Evolutionary conservation across 2,797 vertebrate genomes (phyloP), one percentile per base, ranked within the genome.

Genomic region (Spinibarbus caldwelli): DNA sequence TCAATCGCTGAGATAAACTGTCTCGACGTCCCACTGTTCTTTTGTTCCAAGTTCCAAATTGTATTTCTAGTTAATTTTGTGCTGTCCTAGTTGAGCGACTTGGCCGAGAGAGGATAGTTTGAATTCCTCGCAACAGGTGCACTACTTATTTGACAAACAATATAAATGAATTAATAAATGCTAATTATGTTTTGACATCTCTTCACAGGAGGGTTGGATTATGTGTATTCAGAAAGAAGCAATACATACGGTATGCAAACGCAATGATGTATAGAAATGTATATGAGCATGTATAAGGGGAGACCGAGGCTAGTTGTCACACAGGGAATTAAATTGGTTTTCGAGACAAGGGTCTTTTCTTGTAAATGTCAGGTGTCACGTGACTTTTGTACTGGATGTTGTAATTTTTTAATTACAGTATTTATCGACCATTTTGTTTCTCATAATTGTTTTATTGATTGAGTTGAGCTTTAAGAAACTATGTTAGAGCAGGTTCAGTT

Each of bases 1-100:
- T 95, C 93, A 93, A 86, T 89, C 88, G 87, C 80, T 73, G 41
- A 93, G 91, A 93, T 94, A 93, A 94, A 95, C 91, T 92, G 90
- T 89, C 91, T 93, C 85, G 82, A 89, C 73, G 88, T 93, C 87
- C 91, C 88, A 89, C 92, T 92, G 90, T 91, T 94, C 89, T 91
- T 92, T 94, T 93, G 87, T 90, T 93, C 91, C 86, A 91, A 86
- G 92, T 80, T 90, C 82, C 85, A 89, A 89, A 90, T 91, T 90
- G 84, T 90, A 92, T 93, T 91, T 90, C 89, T 91, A 92, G 91
- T 91, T 91, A 71, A 91, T 94, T 92, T 91, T 92, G 90, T 88
- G 72, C 66, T 80, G 87, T 83, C 87, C 85, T 88, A 87, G 83
- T 89, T 91, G 90, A 92, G 87, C 82, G 75, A 83, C 85, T 92